phyloP scores from a whole-genome alignment of 2,888 invertebrate species.

The Ormyrus rosae region DNA sequence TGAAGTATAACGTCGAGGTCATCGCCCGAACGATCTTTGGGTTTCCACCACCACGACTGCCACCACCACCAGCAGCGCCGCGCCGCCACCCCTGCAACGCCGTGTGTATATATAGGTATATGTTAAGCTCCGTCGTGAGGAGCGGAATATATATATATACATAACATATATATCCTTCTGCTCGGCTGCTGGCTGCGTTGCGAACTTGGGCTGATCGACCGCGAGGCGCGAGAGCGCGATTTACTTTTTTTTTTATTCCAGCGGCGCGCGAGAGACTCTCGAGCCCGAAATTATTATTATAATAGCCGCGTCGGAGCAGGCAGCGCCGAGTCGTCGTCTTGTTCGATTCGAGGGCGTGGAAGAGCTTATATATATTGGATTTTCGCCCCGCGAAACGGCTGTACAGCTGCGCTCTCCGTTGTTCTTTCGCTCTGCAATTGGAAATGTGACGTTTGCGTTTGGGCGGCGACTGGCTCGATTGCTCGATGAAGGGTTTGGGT shows the following conservation, averaged over 20 bases:
- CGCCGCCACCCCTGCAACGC: slow-evolving; percentile 38
- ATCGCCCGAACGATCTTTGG: slow-evolving; percentile 74
- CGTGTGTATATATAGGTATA: slow-evolving; percentile 20
- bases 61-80: slow-evolving; percentile 62
- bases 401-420: too few relatives aligned
- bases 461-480: too few relatives aligned
- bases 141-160: slow-evolving; percentile 9
- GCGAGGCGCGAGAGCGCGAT: slow-evolving; percentile 6
- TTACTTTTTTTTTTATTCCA: slow-evolving; percentile 20
- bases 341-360: too few relatives aligned
- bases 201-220: slow-evolving; percentile 52
- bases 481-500: too few relatives aligned
- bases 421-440: too few relatives aligned
- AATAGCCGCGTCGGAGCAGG: neutral
- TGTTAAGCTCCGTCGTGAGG: slow-evolving; percentile 13
- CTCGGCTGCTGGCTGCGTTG: slow-evolving; percentile 2
- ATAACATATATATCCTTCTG: neutral
- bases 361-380: too few relatives aligned
- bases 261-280: neutral
- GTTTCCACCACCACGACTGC: slow-evolving; percentile 65
- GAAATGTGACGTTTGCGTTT: too few relatives aligned
- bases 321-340: too few relatives aligned
- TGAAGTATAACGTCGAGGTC: slow-evolving; percentile 66
- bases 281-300: slow-evolving; percentile 8
- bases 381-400: too few relatives aligned